Evolutionary conservation across 2,113 vertebrate genomes (phyloP), one percentile per base, ranked within the genome.

Genomic region (Oceanites oceanicus): DNA sequence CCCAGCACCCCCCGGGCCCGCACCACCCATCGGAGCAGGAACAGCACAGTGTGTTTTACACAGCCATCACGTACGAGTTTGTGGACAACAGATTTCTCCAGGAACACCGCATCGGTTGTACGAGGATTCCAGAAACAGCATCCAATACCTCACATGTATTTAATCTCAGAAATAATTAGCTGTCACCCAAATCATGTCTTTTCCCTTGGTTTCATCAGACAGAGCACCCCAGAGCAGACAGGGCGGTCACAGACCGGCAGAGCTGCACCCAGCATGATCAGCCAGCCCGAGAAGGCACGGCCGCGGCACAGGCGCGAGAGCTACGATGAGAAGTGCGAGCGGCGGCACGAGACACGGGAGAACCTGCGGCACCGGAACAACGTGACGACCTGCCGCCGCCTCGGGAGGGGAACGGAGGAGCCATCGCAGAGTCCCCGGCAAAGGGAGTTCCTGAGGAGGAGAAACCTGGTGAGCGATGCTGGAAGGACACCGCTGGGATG

Each of bases 261-360:
- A 22, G 22, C 52, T 11, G 49, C 6, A 7, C 17, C 36, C 88
- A 67, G 1, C 40, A 98, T 98, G 98, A 90, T 92, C 87, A 55
- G 49, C 86, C 88, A 53, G 29, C 80, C 87, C 42, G 11, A 63
- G 68, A 94, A 86, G 85, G 77, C 80, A 2, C 62, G 68, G 76
- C 88, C n/a, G 1, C 67, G 50, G 63, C 74, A 18, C 70, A 70
- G 93, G 45, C 79, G 15, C 1, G 98, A 98, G 93, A 98, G 97
- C 95, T 98, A 97, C 2, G 98, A 98, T 15, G 98, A 98, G 79
- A 95, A 97, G 90, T 97, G 96, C 1, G 98, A 98, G 90, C 95
- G 98, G 42, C 79, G 97, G 27, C 98, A 98, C 1, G 97, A 98
- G 95, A 94, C 9, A 9, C 77, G 97, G 29, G 97, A 98, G 88